These are phyloP conservation scores for Drosophila pegasa DNA, from an alignment of 2,888 invertebrate genomes.

Conservation along the genomic window DNA sequence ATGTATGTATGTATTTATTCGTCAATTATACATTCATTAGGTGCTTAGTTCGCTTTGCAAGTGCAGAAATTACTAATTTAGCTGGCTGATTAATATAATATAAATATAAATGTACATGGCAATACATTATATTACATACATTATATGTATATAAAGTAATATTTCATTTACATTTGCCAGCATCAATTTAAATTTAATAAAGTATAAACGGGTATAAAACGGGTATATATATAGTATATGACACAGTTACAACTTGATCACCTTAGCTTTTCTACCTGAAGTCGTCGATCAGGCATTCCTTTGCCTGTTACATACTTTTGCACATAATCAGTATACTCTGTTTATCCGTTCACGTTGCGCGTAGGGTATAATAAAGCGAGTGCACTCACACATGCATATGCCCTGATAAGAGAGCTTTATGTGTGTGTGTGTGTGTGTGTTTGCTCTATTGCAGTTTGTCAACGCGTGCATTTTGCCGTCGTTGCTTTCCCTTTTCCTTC, in stretches of 20 bases:
- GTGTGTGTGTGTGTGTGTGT: not conserved
- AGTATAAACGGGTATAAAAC: not conserved
- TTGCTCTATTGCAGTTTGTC: constrained; percentile 18
- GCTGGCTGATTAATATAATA: not conserved
- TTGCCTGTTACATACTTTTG: not conserved
- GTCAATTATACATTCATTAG: too few relatives aligned
- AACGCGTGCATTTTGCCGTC: constrained; percentile 19
- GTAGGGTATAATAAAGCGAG: not conserved
- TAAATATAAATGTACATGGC: too few relatives aligned
- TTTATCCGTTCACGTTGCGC: not conserved
- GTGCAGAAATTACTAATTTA: constrained; percentile 11
- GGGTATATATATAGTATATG: not conserved
- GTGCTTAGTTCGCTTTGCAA: too few relatives aligned
- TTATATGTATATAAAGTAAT: too few relatives aligned
- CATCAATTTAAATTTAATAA: too few relatives aligned
- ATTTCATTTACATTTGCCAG: too few relatives aligned
- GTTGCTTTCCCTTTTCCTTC: constrained; percentile 62
- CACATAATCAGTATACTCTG: not conserved
- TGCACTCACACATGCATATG: not conserved
- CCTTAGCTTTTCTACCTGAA: too few relatives aligned
- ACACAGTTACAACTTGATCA: too few relatives aligned
- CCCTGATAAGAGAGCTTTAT: constrained; percentile 22
- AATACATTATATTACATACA: too few relatives aligned
- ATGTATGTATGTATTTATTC: not conserved
- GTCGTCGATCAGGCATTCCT: too few relatives aligned